A percentile compares a stretch with the other conserved stretches of the same genome.
phyloP scores from a whole-genome alignment of 2,888 invertebrate genomes.

The Seira sanloemensis region DNA sequence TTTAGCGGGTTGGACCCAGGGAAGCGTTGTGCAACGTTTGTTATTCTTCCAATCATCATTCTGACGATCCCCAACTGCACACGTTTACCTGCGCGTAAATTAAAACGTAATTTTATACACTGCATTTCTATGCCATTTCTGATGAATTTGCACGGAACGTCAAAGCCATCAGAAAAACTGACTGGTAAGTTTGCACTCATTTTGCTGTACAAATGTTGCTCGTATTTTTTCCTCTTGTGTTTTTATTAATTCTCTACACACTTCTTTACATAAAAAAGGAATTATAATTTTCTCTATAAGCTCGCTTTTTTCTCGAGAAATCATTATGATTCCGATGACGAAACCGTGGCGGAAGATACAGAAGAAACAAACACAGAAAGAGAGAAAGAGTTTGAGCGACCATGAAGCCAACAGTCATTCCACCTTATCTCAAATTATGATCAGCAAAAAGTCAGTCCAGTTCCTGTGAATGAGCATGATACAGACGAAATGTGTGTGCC shows the following conservation, averaged over 20 bases:
- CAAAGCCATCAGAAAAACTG: not conserved
- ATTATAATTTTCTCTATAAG: not conserved
- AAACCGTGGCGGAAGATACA: slow-evolving; percentile 31
- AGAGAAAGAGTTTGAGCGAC: slow-evolving; percentile 25
- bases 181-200: not conserved
- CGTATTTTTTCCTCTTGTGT: not conserved
- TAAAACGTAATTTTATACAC: not conserved
- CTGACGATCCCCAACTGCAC: not conserved
- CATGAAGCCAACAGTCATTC: too few relatives aligned
- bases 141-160: too few relatives aligned
- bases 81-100: not conserved
- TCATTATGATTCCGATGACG: not conserved
- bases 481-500: not conserved
- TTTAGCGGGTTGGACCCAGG: not conserved
- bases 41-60: not conserved
- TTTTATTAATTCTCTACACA: not conserved
- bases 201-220: not conserved
- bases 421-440: slow-evolving; percentile 48
- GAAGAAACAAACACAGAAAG: slow-evolving; percentile 14
- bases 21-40: not conserved
- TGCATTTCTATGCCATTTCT: too few relatives aligned
- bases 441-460: slow-evolving; percentile 47
- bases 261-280: not conserved
- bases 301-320: not conserved
- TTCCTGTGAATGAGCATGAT: slow-evolving; percentile 49